Evolutionary conservation across 1,140 invertebrate species (phyloP).

Genomic region (Drosophila sproati): DNA sequence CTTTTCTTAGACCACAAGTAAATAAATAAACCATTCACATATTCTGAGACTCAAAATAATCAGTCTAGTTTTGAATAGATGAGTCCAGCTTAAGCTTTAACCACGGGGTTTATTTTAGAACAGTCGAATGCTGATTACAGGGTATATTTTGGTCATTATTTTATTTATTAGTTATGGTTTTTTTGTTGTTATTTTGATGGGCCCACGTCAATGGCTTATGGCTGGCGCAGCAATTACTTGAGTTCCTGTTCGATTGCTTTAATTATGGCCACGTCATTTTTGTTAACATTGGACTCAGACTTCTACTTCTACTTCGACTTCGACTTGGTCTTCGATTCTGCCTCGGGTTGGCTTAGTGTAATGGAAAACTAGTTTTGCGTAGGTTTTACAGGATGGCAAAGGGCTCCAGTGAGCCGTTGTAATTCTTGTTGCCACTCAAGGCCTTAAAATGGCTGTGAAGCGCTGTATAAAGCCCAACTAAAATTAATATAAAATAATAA

Average conservation of each 20-base stretch:
- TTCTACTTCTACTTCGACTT: background rate
- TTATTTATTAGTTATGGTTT: background rate
- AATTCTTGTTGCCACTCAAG: background rate
- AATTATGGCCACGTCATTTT: conserved; percentile 54
- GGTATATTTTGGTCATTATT: background rate
- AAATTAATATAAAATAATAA: too few relatives aligned
- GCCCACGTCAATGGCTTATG: conserved; percentile 41
- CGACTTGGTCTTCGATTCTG: background rate
- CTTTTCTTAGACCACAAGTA: too few relatives aligned
- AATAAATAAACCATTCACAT: too few relatives aligned
- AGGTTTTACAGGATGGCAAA: background rate
- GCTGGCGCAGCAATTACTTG: conserved; percentile 40
- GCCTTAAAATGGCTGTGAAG: too few relatives aligned
- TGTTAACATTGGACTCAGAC: background rate
- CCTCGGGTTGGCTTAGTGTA: conserved; percentile 1
- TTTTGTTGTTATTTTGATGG: conserved; percentile 8
- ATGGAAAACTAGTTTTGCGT: background rate
- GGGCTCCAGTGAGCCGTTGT: too few relatives aligned
- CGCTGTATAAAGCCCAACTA: too few relatives aligned
- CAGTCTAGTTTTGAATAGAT: too few relatives aligned
- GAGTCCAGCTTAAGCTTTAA: too few relatives aligned
- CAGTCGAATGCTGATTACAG: too few relatives aligned
- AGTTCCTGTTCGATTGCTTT: conserved; percentile 59
- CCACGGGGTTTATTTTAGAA: background rate
- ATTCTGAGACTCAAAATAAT: too few relatives aligned